Evolutionary conservation across 1,140 invertebrate genomes (phyloP), one percentile per base, ranked within the genome.

Genomic region (Globodera rostochiensis): DNA sequence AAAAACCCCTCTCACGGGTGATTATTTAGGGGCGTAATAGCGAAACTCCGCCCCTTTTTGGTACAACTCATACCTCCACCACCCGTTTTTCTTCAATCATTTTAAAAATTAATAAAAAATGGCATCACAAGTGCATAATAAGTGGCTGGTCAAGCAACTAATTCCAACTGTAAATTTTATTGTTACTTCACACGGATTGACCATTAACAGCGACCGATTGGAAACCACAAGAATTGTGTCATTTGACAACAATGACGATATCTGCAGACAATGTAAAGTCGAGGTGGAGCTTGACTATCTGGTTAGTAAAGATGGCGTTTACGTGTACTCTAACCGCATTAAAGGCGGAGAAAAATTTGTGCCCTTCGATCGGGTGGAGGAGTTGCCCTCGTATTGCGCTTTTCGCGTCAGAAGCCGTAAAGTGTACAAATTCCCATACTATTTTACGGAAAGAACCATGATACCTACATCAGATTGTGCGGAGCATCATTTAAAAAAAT

Each of bases 161-260:
- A 21, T 74, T 36, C 73, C 73, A 9, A 60, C 50, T 9, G 73
- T 74, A 6, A 60, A 74, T 74, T 74, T 74, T 74, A 36, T 57
- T 21, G 60, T 74, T 4, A 25, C 73, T 46, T n/a, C 73, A 4
- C 47, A 74, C 9, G 73, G 73, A 7, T 5, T 74, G 53, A 74
- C 73, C 3, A 45, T 74, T 45, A 19, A 49, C 8, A n/a, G 15
- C 7, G 47, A 74, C 19, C 19, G 73, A n/a, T 50, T 74, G 50
- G 50, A 50, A 7, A 74, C 73, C 21, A 25, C 73, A 25, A n/a
- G 73, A 9, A 21, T 49, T 49, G 73, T 74, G 21, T 11, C 36
- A 11, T 74, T 74, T 11, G 36, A 49, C 11, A n/a, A 74, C 13
- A 45, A 50, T 46, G 36, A 45, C 6, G n/a, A 21, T 36, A 21